Conservation (phyloP, 2,888 invertebrate genomes). For the Eubasilissa splendida region DNA sequence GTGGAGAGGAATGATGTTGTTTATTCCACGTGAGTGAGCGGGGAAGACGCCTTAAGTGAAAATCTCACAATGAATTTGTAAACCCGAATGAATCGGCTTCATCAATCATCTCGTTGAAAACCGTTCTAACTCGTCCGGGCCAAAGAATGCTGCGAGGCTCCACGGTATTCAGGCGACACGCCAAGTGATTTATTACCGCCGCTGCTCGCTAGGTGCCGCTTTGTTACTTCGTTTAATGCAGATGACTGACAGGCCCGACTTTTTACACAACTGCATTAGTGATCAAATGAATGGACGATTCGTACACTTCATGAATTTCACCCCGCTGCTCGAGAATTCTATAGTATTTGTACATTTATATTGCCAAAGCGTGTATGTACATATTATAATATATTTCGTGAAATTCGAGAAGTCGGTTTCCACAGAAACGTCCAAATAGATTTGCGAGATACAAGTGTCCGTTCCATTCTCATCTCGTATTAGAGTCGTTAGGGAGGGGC, state of each 20-base stretch:
- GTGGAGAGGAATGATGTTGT: slow-evolving; percentile 21
- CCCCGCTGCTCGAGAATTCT: not conserved
- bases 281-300: not conserved
- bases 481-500: too few species aligned
- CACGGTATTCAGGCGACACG: slow-evolving; percentile 26
- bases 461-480: too few species aligned
- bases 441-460: too few species aligned
- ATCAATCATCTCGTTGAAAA: slow-evolving; percentile 39
- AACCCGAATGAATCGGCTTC: slow-evolving; percentile 16
- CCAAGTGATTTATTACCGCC: slow-evolving; percentile 32
- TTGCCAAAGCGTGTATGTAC: too few species aligned
- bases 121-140: not conserved
- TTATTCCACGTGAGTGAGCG: slow-evolving; percentile 13
- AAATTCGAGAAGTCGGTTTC: too few species aligned
- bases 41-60: slow-evolving; percentile 31
- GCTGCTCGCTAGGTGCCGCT: slow-evolving; percentile 12
- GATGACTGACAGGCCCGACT: slow-evolving; percentile 26
- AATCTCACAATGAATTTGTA: slow-evolving; percentile 33
- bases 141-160: not conserved
- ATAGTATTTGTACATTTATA: too few species aligned
- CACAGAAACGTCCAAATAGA: too few species aligned
- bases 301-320: not conserved
- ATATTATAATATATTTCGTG: too few species aligned
- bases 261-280: slow-evolving; percentile 27
- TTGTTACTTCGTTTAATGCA: slow-evolving; percentile 12